Conservation (phyloP, 2,113 vertebrate genomes). For the Caloenas nicobarica region DNA sequence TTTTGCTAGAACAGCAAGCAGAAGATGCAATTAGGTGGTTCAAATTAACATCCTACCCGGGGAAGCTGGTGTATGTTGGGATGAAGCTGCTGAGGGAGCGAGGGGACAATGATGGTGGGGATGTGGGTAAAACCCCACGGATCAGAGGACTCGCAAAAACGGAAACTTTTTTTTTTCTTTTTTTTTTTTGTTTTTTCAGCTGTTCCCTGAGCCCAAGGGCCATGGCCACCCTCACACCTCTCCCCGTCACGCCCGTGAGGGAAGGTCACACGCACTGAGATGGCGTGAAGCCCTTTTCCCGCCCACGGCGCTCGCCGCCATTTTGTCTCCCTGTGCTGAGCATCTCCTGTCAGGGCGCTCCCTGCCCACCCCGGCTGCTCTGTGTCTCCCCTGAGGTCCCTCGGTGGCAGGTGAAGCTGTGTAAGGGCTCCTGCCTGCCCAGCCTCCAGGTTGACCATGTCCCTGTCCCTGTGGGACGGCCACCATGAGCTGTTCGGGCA, state of each 20-base stretch:
- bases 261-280: accelerated
- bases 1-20: background rate
- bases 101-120: accelerated
- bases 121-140: accelerated
- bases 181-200: no score
- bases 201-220: background rate
- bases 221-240: accelerated
- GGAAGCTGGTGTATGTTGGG: accelerated
- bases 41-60: background rate
- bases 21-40: background rate
- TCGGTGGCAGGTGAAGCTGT: accelerated
- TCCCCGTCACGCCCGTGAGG: background rate
- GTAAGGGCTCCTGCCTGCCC: background rate
- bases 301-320: accelerated
- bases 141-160: background rate
- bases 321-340: background rate
- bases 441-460: accelerated
- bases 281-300: background rate
- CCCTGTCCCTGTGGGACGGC: background rate
- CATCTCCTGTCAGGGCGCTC: accelerated
- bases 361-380: accelerated
- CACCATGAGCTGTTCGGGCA: accelerated
- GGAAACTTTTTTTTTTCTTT: background rate
- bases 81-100: background rate
- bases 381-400: accelerated